Evolutionary conservation across 2,888 invertebrate genomes (phyloP).

Genomic region (Tetramorium bicarinatum): DNA sequence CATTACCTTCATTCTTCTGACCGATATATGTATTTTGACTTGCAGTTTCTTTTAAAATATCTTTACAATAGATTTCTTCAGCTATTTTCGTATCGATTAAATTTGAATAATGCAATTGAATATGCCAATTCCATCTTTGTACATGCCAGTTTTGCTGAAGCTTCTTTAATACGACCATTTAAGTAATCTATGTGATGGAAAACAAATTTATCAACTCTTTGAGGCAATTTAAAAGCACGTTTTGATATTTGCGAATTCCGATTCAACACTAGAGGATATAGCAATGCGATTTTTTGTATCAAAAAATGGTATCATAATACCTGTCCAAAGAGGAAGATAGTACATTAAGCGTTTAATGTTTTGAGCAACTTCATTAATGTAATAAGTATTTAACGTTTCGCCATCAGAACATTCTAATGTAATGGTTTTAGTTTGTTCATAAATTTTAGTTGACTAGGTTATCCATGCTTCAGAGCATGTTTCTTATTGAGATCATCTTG

Average conservation of each 20-base stretch:
- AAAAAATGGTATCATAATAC: constrained; percentile 8
- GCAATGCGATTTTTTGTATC: not conserved
- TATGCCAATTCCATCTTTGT: not conserved
- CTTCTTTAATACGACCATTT: constrained; percentile 14
- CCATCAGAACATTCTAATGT: not conserved
- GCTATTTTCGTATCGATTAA: too few species aligned
- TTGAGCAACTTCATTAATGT: not conserved
- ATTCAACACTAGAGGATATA: not conserved
- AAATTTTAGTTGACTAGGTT: not conserved
- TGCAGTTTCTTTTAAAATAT: not conserved
- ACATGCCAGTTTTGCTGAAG: not conserved
- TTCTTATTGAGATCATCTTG: too few species aligned
- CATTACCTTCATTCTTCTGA: not conserved
- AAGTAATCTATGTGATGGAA: constrained; percentile 9
- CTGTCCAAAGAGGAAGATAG: not conserved
- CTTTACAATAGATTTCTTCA: not conserved
- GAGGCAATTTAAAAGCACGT: not conserved
- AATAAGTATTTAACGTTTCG: not conserved
- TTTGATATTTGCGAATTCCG: constrained; percentile 5
- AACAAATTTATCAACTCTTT: constrained; percentile 17
- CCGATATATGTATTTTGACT: not conserved
- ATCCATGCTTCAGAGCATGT: not conserved
- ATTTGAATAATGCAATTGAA: too few species aligned
- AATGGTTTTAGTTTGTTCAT: not conserved
- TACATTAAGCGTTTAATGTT: not conserved